Percentiles rank a stretch among this genome's conserved stretches.
These are phyloP conservation scores for Diacarnus erythraeanus DNA, from an alignment of 37 sponge, comb jelly and placozoan species.

Conservation along the genomic window DNA sequence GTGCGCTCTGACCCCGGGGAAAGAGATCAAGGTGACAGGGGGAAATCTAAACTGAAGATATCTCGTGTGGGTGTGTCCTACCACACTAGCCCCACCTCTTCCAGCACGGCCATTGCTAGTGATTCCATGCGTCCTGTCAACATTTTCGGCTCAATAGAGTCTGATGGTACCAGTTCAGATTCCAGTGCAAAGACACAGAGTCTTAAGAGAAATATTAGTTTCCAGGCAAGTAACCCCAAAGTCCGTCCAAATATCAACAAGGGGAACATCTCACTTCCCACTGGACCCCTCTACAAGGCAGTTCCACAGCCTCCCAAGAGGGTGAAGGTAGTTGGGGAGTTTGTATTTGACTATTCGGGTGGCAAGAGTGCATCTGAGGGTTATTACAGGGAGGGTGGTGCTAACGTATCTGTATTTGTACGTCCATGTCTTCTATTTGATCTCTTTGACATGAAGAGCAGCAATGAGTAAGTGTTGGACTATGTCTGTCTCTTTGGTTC, in stretches of 20 bases:
- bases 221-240: background rate
- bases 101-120: background rate
- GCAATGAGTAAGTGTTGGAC: conserved; percentile 30
- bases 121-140: background rate
- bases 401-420: conserved; percentile 7
- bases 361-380: conserved; percentile 37
- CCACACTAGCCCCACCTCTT: conserved; percentile 4
- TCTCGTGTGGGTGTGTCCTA: background rate
- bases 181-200: background rate
- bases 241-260: background rate
- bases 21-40: background rate
- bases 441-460: conserved; percentile 33
- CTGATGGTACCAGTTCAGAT: background rate
- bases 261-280: conserved; percentile 22
- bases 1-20: conserved; percentile 48
- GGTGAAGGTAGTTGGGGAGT: conserved; percentile 4
- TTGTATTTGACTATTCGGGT: conserved; percentile 53
- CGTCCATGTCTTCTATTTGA: conserved; percentile 58
- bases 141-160: background rate
- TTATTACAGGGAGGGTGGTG: conserved; percentile 40
- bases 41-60: background rate
- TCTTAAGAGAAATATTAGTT: background rate
- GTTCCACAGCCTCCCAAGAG: conserved; percentile 2
- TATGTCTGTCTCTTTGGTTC: background rate
- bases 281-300: conserved; percentile 9